Conservation (phyloP, 1,140 invertebrate genomes). For the Eufriesea mexicana region DNA sequence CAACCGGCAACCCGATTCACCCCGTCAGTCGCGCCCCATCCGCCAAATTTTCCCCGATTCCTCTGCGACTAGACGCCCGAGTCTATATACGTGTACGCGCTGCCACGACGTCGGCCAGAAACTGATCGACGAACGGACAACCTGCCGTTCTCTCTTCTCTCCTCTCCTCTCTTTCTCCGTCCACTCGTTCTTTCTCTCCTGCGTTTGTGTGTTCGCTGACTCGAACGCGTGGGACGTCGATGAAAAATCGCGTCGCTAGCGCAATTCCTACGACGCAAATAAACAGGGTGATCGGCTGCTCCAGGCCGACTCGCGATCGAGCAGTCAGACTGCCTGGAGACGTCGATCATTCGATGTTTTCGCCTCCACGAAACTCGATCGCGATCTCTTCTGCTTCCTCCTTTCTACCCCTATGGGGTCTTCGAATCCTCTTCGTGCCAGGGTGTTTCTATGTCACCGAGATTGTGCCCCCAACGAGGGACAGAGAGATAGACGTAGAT, state of each 20-base stretch:
- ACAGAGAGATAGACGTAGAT: too few relatives aligned
- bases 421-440: background rate
- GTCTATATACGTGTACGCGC: slow-evolving; percentile 6
- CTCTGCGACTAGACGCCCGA: too few relatives aligned
- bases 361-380: background rate
- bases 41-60: too few relatives aligned
- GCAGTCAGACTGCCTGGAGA: slow-evolving; percentile 57
- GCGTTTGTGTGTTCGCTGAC: slow-evolving; percentile 1
- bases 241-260: slow-evolving; percentile 54
- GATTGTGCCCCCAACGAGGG: background rate
- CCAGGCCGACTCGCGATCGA: too few relatives aligned
- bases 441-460: background rate
- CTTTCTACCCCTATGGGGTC: background rate
- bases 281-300: slow-evolving; percentile 26
- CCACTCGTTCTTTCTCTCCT: slow-evolving; percentile 41
- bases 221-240: slow-evolving; percentile 54
- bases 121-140: slow-evolving; percentile 74
- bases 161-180: slow-evolving; percentile 41
- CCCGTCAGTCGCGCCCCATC: too few relatives aligned
- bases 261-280: slow-evolving; percentile 39
- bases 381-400: background rate
- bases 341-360: slow-evolving; percentile 9
- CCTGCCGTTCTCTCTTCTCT: slow-evolving; percentile 70
- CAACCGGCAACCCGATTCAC: too few relatives aligned
- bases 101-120: slow-evolving; percentile 65